Percentiles rank a stretch among this genome's conserved stretches.
Evolutionary conservation across 1,140 invertebrate species (phyloP).

Genomic region (Hermatobates lingyangjiaoensis): DNA sequence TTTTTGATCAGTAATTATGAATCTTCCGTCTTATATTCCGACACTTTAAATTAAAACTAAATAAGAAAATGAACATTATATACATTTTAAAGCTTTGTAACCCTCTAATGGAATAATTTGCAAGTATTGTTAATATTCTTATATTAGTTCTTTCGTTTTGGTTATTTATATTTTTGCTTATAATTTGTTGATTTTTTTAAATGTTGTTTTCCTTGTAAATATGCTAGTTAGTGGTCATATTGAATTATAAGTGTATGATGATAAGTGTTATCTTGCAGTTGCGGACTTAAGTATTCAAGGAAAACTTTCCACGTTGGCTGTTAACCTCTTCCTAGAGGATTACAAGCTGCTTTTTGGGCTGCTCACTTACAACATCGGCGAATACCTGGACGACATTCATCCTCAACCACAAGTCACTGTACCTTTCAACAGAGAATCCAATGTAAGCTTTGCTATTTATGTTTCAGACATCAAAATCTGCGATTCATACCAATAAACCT

Average conservation of each 20-base stretch:
- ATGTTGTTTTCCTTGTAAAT: not conserved
- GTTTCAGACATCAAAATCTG: no score
- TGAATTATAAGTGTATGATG: no score
- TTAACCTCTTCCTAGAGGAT: slow-evolving; percentile 62
- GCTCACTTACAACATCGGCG: slow-evolving; percentile 79
- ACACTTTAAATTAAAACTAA: no score
- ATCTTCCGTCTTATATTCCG: no score
- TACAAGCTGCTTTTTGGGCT: slow-evolving; percentile 78
- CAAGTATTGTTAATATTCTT: no score
- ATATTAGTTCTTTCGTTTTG: no score
- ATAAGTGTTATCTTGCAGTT: slow-evolving; percentile 34
- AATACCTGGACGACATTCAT: slow-evolving; percentile 51
- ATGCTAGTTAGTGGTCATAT: slow-evolving; percentile 2
- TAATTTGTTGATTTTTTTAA: not conserved
- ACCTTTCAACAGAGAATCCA: not conserved
- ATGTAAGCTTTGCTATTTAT: not conserved
- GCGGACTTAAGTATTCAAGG: slow-evolving; percentile 75
- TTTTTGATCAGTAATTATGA: no score
- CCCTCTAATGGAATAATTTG: no score
- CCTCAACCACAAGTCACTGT: slow-evolving; percentile 5
- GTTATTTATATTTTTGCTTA: not conserved
- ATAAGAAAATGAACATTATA: no score
- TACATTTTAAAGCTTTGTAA: no score
- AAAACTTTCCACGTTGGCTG: slow-evolving; percentile 64
- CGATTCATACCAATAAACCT: no score